A percentile compares a stretch with the other conserved stretches of the same genome.
Evolutionary conservation across 2,113 vertebrate species (phyloP).

Genomic region (Odobenus rosmarus): DNA sequence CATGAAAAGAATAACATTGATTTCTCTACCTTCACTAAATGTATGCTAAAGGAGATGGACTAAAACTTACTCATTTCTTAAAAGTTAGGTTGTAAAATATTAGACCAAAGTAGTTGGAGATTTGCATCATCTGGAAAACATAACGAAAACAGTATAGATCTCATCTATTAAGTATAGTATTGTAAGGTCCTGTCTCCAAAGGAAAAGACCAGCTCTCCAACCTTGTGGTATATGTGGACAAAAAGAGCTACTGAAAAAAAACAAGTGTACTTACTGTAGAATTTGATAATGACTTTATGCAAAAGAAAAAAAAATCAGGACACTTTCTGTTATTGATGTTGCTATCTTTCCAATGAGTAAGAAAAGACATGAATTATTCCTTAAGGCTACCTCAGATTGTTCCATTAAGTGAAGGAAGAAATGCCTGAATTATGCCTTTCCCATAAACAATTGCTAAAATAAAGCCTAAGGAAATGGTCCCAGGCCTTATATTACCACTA

Average conservation of each 20-base stretch:
- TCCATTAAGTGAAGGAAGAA: constrained; percentile 31
- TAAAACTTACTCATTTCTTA: constrained; percentile 17
- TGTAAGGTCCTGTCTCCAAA: not conserved
- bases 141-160: not conserved
- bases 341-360: not conserved
- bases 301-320: not conserved
- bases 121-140: not conserved
- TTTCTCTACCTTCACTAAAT: constrained; percentile 23
- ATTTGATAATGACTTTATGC: constrained; percentile 28
- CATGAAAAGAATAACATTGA: constrained; percentile 16
- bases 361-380: not conserved
- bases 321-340: constrained; percentile 22
- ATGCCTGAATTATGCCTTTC: not conserved
- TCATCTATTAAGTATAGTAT: not conserved
- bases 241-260: not conserved
- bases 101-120: not conserved
- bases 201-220: not conserved
- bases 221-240: not conserved
- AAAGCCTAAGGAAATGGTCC: constrained; percentile 29
- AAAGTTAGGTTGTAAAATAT: constrained; percentile 30
- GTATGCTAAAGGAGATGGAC: not conserved
- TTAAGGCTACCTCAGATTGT: not conserved
- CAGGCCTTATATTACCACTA: not conserved
- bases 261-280: not conserved
- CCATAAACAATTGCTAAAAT: not conserved